These are phyloP conservation scores for Listronotus oregonensis DNA, from an alignment of 1,140 invertebrate genomes.

Conservation along the genomic window DNA sequence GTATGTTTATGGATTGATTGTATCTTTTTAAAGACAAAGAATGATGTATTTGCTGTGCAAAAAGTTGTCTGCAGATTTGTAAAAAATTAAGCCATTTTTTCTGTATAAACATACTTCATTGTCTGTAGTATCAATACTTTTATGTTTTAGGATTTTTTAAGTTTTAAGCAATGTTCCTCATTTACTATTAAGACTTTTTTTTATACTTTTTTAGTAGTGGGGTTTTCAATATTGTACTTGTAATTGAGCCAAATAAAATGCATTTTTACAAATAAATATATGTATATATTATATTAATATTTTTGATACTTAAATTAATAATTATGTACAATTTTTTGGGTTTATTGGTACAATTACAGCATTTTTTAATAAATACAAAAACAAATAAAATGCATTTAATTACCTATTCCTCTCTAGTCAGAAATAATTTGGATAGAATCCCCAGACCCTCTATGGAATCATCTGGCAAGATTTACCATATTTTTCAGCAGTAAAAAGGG, in stretches of 20 bases:
- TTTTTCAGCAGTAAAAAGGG: constrained; percentile 80
- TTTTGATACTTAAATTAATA: constrained; percentile 15
- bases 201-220: constrained; percentile 17
- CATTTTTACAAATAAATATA: constrained; percentile 9
- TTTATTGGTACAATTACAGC: too few species aligned
- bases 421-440: constrained; percentile 91
- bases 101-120: not conserved
- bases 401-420: constrained; percentile 51
- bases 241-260: constrained; percentile 5
- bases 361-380: too few species aligned
- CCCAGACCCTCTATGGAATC: constrained; percentile 90
- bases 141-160: not conserved
- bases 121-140: not conserved
- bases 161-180: constrained; percentile 14
- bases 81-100: too few species aligned
- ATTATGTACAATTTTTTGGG: constrained; percentile 2
- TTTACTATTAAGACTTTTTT: constrained; percentile 21
- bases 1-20: too few species aligned
- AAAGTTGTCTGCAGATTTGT: too few species aligned
- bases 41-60: too few species aligned
- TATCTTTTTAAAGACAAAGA: too few species aligned
- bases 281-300: constrained; percentile 23
- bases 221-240: not conserved
- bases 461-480: constrained; percentile 84
- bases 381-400: not conserved